Percentiles rank a stretch among this genome's conserved stretches.
phyloP scores from a whole-genome alignment of 2,113 vertebrate species.

The Benitochromis conjunctus region DNA sequence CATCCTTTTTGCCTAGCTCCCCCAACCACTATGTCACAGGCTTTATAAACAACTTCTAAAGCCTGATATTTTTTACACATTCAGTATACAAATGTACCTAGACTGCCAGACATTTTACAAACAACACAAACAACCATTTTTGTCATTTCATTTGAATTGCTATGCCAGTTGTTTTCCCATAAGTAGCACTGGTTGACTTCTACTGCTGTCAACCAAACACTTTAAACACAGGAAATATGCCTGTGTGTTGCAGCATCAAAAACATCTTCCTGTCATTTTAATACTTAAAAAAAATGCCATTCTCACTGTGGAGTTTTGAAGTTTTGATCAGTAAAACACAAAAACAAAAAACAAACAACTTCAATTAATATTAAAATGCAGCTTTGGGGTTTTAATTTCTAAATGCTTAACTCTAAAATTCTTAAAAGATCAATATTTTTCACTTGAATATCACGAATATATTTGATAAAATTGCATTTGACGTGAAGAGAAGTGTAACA shows the following conservation, averaged over 20 bases:
- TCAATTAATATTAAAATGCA: neutral
- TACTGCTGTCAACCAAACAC: neutral
- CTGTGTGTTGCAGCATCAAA: neutral
- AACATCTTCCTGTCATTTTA: neutral
- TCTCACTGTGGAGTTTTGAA: neutral
- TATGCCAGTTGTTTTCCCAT: neutral
- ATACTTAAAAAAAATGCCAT: neutral
- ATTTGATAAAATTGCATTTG: conserved; percentile 3
- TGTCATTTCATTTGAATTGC: neutral
- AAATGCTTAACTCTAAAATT: neutral
- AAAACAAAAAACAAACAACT: neutral
- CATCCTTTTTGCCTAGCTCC: neutral
- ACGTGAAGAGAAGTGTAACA: neutral
- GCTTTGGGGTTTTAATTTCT: neutral
- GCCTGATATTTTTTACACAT: neutral
- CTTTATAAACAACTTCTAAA: neutral
- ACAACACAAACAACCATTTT: neutral
- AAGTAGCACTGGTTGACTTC: neutral
- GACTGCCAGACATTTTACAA: neutral
- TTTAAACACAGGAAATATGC: neutral
- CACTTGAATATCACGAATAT: neutral
- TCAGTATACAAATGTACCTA: neutral
- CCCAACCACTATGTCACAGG: neutral
- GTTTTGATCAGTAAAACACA: neutral
- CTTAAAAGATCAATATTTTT: neutral